Conservation (phyloP, 2,113 vertebrate genomes). For the Epinephelus lanceolatus region DNA sequence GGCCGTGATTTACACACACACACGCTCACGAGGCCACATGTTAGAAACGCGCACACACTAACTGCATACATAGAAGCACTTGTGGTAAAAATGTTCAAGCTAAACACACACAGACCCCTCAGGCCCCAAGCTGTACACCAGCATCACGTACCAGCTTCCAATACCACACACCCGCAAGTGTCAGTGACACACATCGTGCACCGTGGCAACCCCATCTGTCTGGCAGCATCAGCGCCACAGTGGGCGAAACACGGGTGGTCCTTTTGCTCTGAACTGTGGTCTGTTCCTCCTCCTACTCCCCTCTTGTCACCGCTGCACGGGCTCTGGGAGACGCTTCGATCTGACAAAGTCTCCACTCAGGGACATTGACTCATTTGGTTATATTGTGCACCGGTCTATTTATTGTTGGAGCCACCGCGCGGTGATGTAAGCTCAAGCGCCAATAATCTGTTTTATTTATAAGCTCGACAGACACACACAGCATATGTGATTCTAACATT, state of each 20-base stretch:
- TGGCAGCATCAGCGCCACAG: constrained; percentile 53
- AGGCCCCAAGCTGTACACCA: constrained; percentile 47
- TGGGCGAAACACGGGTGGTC: constrained; percentile 19
- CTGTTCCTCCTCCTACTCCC: neutral
- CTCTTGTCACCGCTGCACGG: constrained; percentile 3
- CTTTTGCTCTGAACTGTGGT: constrained; percentile 30
- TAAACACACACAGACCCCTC: constrained; percentile 3
- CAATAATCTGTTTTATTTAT: constrained; percentile 57
- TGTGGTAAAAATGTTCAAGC: neutral
- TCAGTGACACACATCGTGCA: constrained; percentile 57
- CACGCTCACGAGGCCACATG: constrained; percentile 45
- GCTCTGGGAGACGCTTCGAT: constrained; percentile 19
- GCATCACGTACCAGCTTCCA: constrained; percentile 54
- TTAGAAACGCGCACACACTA: constrained; percentile 16
- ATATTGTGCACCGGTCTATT: constrained; percentile 10
- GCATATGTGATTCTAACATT: constrained; percentile 27
- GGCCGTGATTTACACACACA: constrained; percentile 43
- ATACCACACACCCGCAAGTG: constrained; percentile 45
- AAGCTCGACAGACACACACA: neutral
- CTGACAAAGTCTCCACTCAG: constrained; percentile 15
- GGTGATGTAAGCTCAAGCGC: constrained; percentile 38
- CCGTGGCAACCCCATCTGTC: constrained; percentile 56
- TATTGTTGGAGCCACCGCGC: constrained; percentile 27
- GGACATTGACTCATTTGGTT: constrained; percentile 26
- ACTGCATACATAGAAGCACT: neutral